phyloP scores from a whole-genome alignment of 2,797 vertebrate species.

The Danio albolineatus region DNA sequence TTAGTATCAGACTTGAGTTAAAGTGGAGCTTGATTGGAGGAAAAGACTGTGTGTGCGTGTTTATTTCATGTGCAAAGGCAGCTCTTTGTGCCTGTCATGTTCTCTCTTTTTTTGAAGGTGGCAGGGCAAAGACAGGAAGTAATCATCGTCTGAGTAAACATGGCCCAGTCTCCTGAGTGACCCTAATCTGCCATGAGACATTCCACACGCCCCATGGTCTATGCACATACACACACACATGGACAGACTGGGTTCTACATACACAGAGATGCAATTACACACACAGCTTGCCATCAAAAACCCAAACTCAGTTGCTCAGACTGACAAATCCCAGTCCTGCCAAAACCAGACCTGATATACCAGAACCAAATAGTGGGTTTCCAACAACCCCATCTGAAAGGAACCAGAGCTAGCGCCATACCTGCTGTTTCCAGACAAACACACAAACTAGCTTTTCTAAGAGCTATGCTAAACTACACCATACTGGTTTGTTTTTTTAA shows the following conservation, averaged over 20 bases:
- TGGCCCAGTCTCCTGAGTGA: slow-evolving; percentile 73
- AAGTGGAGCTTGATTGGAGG: slow-evolving; percentile 8
- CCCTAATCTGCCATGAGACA: slow-evolving; percentile 79
- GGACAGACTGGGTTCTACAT: slow-evolving; percentile 63
- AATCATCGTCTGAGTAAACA: slow-evolving; percentile 83
- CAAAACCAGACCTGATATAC: slow-evolving; percentile 57
- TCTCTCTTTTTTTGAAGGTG: slow-evolving; percentile 62
- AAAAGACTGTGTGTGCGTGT: not conserved
- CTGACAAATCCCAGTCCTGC: slow-evolving; percentile 83
- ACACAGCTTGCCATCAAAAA: slow-evolving; percentile 65
- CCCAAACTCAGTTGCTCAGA: slow-evolving; percentile 78
- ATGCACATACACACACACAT: slow-evolving; percentile 62
- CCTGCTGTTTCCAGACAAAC: slow-evolving; percentile 73
- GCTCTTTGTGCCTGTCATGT: slow-evolving; percentile 49
- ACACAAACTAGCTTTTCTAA: slow-evolving; percentile 59
- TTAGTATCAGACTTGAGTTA: slow-evolving; percentile 30
- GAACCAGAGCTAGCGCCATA: slow-evolving; percentile 71
- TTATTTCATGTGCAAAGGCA: slow-evolving; percentile 42
- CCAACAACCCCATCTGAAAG: slow-evolving; percentile 66
- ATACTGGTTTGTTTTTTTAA: slow-evolving; percentile 75
- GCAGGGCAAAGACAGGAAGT: slow-evolving; percentile 82
- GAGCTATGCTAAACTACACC: slow-evolving; percentile 62
- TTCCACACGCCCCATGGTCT: slow-evolving; percentile 76
- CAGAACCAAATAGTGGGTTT: slow-evolving; percentile 76
- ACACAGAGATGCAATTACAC: slow-evolving; percentile 68